These are phyloP conservation scores for Cyanistes caeruleus DNA, from an alignment of 2,113 vertebrate species.

Conservation along the genomic window DNA sequence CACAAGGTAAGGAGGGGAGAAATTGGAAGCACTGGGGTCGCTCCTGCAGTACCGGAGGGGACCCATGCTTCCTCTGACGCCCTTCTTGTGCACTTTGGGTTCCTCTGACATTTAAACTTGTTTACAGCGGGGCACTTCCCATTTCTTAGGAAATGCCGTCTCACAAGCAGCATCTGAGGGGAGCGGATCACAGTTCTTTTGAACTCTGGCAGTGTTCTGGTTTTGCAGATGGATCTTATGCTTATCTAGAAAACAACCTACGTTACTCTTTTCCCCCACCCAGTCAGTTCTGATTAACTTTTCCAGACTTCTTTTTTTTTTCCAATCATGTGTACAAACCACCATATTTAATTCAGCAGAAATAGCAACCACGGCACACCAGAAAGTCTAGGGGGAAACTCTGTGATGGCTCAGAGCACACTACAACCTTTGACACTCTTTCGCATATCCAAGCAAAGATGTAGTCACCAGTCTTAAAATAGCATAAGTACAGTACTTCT, in stretches of 20 bases:
- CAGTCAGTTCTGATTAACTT: neutral
- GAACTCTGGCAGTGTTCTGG: neutral
- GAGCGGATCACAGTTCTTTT: neutral
- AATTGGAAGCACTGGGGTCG: neutral
- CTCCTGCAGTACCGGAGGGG: neutral
- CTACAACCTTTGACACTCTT: conserved; percentile 44
- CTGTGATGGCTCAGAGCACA: neutral
- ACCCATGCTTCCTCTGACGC: neutral
- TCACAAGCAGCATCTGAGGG: neutral
- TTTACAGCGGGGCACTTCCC: conserved; percentile 18
- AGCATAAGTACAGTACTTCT: conserved; percentile 54
- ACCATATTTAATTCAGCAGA: neutral
- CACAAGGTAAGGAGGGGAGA: conserved; percentile 86
- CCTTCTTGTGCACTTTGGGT: neutral
- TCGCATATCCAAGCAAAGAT: conserved; percentile 54
- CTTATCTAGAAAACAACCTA: neutral
- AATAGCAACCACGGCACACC: neutral
- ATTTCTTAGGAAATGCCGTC: neutral
- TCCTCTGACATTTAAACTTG: conserved; percentile 9
- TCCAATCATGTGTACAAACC: neutral
- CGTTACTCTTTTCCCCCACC: neutral
- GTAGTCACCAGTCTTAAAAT: conserved; percentile 63
- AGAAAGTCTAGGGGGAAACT: neutral
- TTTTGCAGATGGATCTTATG: neutral
- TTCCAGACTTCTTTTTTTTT: neutral